Evolutionary conservation across 2,888 invertebrate genomes (phyloP), one percentile per base, ranked within the genome.

Genomic region (Alcis repandata): DNA sequence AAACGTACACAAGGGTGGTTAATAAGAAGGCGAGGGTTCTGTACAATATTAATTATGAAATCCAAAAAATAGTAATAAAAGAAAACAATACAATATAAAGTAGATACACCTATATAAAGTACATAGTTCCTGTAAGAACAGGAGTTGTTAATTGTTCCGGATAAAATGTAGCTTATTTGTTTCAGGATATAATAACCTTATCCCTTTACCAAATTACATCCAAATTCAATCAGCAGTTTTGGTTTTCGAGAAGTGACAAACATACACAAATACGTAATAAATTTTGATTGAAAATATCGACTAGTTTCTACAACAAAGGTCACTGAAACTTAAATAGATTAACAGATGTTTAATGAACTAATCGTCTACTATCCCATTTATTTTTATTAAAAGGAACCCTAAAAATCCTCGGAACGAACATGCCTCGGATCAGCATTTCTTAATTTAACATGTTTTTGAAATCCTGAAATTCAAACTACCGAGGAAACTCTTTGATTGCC

Each of bases 371-470:
- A 15, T 15, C 15, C 40, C 6, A 11, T 10, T n/a, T 45, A 11
- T 22, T 22, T 13, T 45, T 1, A 1, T 27, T 27, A n/a, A 3
- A n/a, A 10, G 27, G 27, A 48, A 32, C 19, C 17, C 19, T 51
- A 45, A 52, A 51, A 57, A 41, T n/a, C 2, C 20, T 20, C 13
- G 8, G 9, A 58, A 63, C 20, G 38, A 48, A 46, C 41, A 11
- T 40, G 22, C 15, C 32, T 49, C n/a, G n/a, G 40, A 27, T 19
- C 46, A n/a, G 27, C 46, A 46, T 33, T 20, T 33, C 46, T 63
- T 63, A 63, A 63, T 63, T 63, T 58, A 46, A n/a, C 33, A 58
- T 58, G 52, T 53, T 63, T 22, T 32, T 46, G 40, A 52, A 58
- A 52, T 58, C 19, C 27, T 53, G 46, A 53, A 58, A 46, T 27